A percentile compares a stretch with the other conserved stretches of the same genome.
phyloP scores from a whole-genome alignment of 1,140 invertebrate species.

The Calephelis nemesis region DNA sequence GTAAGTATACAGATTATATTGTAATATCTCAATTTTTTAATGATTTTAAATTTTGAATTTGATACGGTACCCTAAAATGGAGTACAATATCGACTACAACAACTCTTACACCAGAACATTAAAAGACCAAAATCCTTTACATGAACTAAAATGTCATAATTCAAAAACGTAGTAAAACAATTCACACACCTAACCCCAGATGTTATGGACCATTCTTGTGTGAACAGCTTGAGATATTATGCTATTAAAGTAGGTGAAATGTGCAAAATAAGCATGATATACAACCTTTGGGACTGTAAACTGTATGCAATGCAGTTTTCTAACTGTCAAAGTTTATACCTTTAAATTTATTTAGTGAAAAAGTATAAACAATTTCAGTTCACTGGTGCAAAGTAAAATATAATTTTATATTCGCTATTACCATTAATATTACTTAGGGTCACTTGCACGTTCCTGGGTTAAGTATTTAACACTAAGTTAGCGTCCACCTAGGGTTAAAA shows the following conservation, averaged over 20 bases:
- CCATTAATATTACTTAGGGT: too few species aligned
- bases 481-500: too few species aligned
- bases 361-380: conserved; percentile 24
- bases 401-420: too few species aligned
- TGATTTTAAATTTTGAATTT: background rate
- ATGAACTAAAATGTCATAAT: background rate
- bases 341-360: conserved; percentile 34
- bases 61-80: background rate
- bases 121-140: conserved; percentile 2
- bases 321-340: conserved; percentile 38
- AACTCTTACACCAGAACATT: background rate
- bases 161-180: background rate
- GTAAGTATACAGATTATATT: too few species aligned
- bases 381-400: too few species aligned
- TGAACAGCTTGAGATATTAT: background rate
- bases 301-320: conserved; percentile 32
- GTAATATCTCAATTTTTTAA: too few species aligned
- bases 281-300: conserved; percentile 29
- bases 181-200: background rate
- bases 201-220: background rate
- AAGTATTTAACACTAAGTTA: too few species aligned
- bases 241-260: background rate
- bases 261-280: conserved; percentile 30
- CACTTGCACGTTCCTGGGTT: too few species aligned
- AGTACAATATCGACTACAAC: background rate